phyloP scores from a whole-genome alignment of 2,797 vertebrate genomes.

The Myotis myotis region DNA sequence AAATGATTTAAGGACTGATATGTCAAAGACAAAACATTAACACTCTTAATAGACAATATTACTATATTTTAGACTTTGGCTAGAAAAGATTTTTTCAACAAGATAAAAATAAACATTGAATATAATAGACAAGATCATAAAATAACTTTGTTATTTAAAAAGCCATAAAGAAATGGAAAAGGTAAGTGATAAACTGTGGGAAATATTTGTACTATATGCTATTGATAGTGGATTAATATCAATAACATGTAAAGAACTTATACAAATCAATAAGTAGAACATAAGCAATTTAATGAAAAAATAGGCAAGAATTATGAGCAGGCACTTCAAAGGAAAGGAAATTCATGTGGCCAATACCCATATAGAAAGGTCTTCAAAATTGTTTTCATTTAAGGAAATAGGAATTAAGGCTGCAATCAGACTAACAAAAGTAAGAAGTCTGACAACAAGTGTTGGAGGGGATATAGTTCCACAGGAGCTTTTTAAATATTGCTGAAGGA shows the following conservation, averaged over 20 bases:
- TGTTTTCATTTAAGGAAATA: background rate
- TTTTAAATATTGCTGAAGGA: background rate
- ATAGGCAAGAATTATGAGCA: background rate
- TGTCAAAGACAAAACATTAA: background rate
- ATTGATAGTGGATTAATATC: background rate
- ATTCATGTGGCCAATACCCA: background rate
- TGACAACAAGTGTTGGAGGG: background rate
- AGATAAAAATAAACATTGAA: background rate
- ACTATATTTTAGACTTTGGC: background rate
- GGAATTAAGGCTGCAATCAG: background rate
- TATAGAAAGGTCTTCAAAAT: background rate
- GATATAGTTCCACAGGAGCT: background rate
- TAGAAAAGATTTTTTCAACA: background rate
- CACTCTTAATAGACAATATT: background rate
- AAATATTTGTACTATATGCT: background rate
- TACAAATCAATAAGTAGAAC: background rate
- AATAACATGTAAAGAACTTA: background rate
- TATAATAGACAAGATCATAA: background rate
- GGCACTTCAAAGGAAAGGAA: conserved; percentile 11
- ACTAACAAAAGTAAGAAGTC: background rate
- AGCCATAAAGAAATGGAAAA: background rate
- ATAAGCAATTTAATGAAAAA: background rate
- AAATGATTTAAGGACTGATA: background rate
- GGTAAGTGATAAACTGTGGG: background rate
- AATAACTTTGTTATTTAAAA: background rate